These are phyloP conservation scores for Capromys pilorides DNA, from an alignment of 2,797 vertebrate genomes.

Conservation along the genomic window DNA sequence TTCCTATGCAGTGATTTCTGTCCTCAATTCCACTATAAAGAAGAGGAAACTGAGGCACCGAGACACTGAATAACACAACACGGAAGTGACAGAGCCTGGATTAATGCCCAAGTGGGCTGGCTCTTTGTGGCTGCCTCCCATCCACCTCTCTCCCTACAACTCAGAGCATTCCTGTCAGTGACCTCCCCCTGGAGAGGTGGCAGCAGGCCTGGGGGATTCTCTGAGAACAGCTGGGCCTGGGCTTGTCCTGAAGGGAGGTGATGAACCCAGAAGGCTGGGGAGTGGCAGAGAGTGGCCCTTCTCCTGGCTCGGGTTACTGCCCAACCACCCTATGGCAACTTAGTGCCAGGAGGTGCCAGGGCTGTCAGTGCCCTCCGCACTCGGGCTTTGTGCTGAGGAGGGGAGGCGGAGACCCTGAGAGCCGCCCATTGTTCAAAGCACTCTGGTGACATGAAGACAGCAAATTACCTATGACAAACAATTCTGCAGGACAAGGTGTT, in stretches of 20 bases:
- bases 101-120: not conserved
- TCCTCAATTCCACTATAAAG: not conserved
- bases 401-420: not conserved
- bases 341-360: not conserved
- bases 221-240: not conserved
- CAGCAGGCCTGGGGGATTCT: not conserved
- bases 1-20: not conserved
- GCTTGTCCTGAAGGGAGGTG: not conserved
- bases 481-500: conserved; percentile 31
- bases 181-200: not conserved
- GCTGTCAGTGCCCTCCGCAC: accelerated
- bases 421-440: not conserved
- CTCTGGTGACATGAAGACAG: not conserved
- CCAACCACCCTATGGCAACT: too few species aligned
- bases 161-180: not conserved
- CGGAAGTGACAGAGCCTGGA: not conserved
- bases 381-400: not conserved
- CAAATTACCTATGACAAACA: not conserved
- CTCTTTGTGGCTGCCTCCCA: not conserved
- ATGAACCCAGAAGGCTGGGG: not conserved
- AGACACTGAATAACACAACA: not conserved
- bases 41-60: not conserved
- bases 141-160: not conserved
- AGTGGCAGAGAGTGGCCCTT: not conserved
- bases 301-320: not conserved